Evolutionary conservation across 2,113 vertebrate species (phyloP).

Genomic region (Hippocampus guttulatus): DNA sequence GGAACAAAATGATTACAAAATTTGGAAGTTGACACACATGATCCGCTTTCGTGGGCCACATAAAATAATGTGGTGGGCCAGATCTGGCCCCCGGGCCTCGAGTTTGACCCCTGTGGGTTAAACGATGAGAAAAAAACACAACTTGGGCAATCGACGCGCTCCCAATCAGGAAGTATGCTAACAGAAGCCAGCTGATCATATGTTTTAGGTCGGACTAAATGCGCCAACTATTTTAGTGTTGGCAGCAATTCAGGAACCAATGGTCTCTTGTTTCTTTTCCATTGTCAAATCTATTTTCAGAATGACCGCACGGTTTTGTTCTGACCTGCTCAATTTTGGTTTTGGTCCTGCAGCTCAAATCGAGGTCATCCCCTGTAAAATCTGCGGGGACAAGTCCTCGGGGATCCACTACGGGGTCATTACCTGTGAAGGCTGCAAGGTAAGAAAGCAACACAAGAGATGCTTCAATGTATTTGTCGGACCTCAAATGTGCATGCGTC

Average conservation of each 20-base stretch:
- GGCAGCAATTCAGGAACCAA: not conserved
- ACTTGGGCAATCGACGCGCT: not conserved
- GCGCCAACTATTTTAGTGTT: not conserved
- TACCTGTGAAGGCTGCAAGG: slow-evolving; percentile 81
- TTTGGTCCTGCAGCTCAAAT: slow-evolving; percentile 80
- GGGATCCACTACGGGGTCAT: slow-evolving; percentile 93
- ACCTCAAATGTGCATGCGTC: not conserved
- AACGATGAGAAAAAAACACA: not conserved
- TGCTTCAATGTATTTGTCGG: not conserved
- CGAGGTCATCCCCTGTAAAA: slow-evolving; percentile 91
- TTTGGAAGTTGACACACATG: no score
- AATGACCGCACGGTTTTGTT: not conserved
- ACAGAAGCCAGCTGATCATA: not conserved
- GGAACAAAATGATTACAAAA: no score
- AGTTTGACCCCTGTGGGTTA: not conserved
- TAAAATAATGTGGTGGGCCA: no score
- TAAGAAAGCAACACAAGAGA: slow-evolving; percentile 42
- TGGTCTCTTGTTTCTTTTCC: not conserved
- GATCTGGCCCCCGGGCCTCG: no score
- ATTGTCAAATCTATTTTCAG: not conserved
- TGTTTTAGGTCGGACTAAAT: not conserved
- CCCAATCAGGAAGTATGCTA: not conserved
- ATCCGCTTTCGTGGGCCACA: no score
- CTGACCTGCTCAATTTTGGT: slow-evolving; percentile 35
- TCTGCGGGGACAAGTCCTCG: slow-evolving; percentile 91